phyloP scores from a whole-genome alignment of 2,113 vertebrate species.

The Manacus vitellinus region DNA sequence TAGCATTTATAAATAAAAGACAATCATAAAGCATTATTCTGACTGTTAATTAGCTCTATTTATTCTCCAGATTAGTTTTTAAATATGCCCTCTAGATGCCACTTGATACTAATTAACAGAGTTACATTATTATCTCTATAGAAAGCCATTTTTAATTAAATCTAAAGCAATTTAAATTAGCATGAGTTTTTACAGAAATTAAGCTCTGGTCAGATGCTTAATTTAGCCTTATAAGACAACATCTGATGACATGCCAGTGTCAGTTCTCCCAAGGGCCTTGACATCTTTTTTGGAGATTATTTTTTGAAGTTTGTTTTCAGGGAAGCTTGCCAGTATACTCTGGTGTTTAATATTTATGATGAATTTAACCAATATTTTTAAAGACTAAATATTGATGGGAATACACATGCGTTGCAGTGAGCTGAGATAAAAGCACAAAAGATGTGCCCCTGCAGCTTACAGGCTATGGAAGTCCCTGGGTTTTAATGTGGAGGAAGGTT shows the following conservation, averaged over 20 bases:
- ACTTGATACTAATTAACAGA: slow-evolving; percentile 78
- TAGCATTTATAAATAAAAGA: slow-evolving; percentile 75
- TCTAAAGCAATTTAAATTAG: slow-evolving; percentile 75
- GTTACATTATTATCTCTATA: slow-evolving; percentile 76
- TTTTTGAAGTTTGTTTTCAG: slow-evolving; percentile 55
- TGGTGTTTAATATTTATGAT: slow-evolving; percentile 36
- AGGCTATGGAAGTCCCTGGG: background rate
- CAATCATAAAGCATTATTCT: slow-evolving; percentile 74
- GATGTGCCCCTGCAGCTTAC: background rate
- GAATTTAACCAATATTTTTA: background rate
- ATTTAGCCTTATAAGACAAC: slow-evolving; percentile 52
- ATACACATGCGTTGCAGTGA: background rate
- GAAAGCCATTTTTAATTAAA: slow-evolving; percentile 82
- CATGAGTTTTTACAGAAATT: slow-evolving; percentile 73
- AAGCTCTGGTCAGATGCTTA: slow-evolving; percentile 65
- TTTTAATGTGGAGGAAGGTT: background rate
- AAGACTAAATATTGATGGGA: background rate
- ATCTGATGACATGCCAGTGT: slow-evolving; percentile 34
- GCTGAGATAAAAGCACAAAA: background rate
- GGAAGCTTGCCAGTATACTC: slow-evolving; percentile 14
- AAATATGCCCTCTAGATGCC: slow-evolving; percentile 78
- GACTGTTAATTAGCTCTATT: slow-evolving; percentile 78
- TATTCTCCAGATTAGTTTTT: slow-evolving; percentile 78
- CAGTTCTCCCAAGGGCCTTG: slow-evolving; percentile 5
- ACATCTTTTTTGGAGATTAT: slow-evolving; percentile 10